A percentile compares a stretch with the other conserved stretches of the same genome.
Evolutionary conservation across 2,113 vertebrate species (phyloP).

Genomic region (Calonectris borealis): DNA sequence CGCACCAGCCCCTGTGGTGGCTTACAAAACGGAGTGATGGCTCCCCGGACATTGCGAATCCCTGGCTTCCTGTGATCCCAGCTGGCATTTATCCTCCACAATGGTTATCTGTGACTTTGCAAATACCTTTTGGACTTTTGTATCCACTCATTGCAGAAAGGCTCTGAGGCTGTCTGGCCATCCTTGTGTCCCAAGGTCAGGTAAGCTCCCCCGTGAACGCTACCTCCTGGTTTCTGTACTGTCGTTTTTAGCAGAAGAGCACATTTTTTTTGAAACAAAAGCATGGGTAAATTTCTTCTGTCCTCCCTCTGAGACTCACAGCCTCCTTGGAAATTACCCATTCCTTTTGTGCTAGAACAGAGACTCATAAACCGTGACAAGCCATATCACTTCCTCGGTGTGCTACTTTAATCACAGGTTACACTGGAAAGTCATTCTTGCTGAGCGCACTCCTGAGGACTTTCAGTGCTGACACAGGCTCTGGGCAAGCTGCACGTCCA

Average conservation of each 20-base stretch:
- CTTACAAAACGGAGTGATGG: neutral
- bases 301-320: neutral
- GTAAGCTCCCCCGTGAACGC: fast-evolving
- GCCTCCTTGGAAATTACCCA: neutral
- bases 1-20: neutral
- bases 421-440: neutral
- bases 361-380: neutral
- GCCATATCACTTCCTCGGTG: fast-evolving
- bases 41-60: neutral
- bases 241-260: neutral
- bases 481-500: neutral
- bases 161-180: neutral
- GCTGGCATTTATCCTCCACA: fast-evolving
- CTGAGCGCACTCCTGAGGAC: neutral
- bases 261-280: neutral
- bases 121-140: too few species aligned
- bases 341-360: neutral
- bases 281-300: neutral
- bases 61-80: neutral
- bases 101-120: neutral
- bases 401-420: neutral
- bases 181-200: neutral
- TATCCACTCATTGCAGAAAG: neutral
- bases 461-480: neutral
- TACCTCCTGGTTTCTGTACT: neutral